These are phyloP conservation scores for Pseudococcus viburni DNA, from an alignment of 2,888 invertebrate genomes.

Conservation along the genomic window DNA sequence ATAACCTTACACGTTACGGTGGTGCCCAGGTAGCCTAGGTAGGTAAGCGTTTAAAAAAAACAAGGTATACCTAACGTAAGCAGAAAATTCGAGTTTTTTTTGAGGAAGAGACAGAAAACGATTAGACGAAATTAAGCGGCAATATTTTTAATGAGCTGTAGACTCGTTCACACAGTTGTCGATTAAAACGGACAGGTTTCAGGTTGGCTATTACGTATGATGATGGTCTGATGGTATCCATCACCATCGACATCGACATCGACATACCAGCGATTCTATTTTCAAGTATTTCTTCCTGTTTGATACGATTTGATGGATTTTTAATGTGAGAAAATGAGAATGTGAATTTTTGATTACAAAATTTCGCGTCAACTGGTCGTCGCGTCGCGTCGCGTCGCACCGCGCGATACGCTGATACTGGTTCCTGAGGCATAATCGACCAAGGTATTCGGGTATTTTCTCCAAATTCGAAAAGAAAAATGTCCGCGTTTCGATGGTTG, in stretches of 20 bases:
- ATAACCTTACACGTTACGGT: background rate
- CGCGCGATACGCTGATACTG: too few relatives aligned
- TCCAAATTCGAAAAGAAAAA: background rate
- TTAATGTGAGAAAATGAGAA: too few relatives aligned
- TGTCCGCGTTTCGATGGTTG: background rate
- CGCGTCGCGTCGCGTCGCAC: too few relatives aligned
- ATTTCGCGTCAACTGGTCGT: too few relatives aligned
- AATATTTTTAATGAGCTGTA: background rate
- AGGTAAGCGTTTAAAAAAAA: background rate
- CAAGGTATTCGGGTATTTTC: too few relatives aligned
- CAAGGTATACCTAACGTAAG: too few relatives aligned
- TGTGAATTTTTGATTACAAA: background rate
- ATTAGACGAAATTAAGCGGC: too few relatives aligned
- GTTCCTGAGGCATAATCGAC: too few relatives aligned
- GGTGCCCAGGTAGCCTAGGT: background rate
- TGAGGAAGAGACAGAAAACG: too few relatives aligned
- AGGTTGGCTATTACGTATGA: background rate
- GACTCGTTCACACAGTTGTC: background rate
- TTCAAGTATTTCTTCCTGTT: background rate
- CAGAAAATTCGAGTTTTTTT: too few relatives aligned
- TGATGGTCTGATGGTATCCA: background rate
- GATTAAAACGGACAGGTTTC: background rate
- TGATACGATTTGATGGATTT: background rate
- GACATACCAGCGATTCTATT: background rate
- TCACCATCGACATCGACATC: background rate